Evolutionary conservation across 2,797 vertebrate species (phyloP).

Genomic region (Danionella dracula): DNA sequence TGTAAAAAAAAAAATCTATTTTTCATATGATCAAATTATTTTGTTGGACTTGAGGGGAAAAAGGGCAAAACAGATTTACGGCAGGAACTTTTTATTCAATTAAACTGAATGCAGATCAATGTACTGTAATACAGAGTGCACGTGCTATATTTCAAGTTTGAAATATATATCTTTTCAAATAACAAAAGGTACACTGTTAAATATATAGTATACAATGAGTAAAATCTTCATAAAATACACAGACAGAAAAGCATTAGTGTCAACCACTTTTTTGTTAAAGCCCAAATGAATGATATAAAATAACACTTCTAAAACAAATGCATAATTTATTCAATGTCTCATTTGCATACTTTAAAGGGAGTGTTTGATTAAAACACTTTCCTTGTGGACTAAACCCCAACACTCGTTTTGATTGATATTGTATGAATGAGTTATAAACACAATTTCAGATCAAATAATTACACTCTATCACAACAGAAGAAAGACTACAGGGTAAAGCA

Average conservation of each 20-base stretch:
- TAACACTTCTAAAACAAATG: conserved; percentile 4
- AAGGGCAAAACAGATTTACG: not conserved
- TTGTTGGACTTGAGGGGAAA: too few species aligned
- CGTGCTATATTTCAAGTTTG: conserved; percentile 70
- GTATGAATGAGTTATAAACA: conserved; percentile 14
- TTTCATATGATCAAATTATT: too few species aligned
- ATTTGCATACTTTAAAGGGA: conserved; percentile 22
- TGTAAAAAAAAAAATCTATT: too few species aligned
- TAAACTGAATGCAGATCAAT: conserved; percentile 67
- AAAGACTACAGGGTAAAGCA: conserved; percentile 16
- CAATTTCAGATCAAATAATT: conserved; percentile 16
- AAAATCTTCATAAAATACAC: conserved; percentile 40
- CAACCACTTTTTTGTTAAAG: conserved; percentile 32
- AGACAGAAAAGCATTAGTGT: conserved; percentile 50
- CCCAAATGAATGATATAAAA: conserved; percentile 41
- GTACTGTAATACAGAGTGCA: conserved; percentile 70
- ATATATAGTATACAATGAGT: conserved; percentile 47
- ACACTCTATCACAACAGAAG: conserved; percentile 26
- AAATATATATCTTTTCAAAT: conserved; percentile 28
- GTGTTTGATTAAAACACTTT: not conserved
- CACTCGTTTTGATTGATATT: conserved; percentile 1
- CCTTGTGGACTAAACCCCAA: not conserved
- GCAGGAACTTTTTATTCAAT: conserved; percentile 67
- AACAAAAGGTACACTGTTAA: conserved; percentile 51
- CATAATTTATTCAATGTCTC: not conserved